These are phyloP conservation scores for Archips crataeganus DNA, from an alignment of 2,888 invertebrate species.

Conservation along the genomic window DNA sequence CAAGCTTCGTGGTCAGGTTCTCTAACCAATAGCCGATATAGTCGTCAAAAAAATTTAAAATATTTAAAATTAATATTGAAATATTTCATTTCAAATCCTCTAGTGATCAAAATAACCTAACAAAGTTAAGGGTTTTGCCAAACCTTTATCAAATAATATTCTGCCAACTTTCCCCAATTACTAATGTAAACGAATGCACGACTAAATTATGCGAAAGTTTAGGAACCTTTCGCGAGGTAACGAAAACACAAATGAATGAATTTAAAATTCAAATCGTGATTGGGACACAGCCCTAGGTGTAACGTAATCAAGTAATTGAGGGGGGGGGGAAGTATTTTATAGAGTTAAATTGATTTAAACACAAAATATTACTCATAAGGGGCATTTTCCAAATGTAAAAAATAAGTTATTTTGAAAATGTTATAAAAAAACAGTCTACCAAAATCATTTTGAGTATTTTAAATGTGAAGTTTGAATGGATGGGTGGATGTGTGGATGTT, in stretches of 20 bases:
- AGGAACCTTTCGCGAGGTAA: slow-evolving; percentile 33
- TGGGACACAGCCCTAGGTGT: slow-evolving; percentile 26
- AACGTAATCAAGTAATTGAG: slow-evolving; percentile 19
- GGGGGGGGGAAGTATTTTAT: not conserved
- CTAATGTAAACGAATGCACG: slow-evolving; percentile 43
- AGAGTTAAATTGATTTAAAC: too few species aligned
- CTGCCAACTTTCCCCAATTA: slow-evolving; percentile 35
- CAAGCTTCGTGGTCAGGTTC: too few species aligned
- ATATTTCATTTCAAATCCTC: slow-evolving; percentile 9
- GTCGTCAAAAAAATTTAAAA: too few species aligned
- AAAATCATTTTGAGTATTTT: too few species aligned
- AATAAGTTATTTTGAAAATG: too few species aligned
- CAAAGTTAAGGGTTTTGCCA: slow-evolving; percentile 21
- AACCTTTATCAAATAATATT: slow-evolving; percentile 39
- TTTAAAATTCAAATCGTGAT: slow-evolving; percentile 42
- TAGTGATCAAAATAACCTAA: slow-evolving; percentile 24
- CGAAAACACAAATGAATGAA: slow-evolving; percentile 40
- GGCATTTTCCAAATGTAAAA: too few species aligned
- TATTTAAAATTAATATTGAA: not conserved
- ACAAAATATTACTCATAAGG: too few species aligned
- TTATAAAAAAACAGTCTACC: too few species aligned
- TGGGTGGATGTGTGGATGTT: too few species aligned
- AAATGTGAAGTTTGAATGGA: too few species aligned
- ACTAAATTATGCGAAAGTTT: slow-evolving; percentile 42
- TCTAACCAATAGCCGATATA: too few species aligned